Percentiles rank a stretch among this genome's conserved stretches.
These are phyloP conservation scores for Oreochromis tanganicae DNA, from an alignment of 2,113 vertebrate species.

Conservation along the genomic window DNA sequence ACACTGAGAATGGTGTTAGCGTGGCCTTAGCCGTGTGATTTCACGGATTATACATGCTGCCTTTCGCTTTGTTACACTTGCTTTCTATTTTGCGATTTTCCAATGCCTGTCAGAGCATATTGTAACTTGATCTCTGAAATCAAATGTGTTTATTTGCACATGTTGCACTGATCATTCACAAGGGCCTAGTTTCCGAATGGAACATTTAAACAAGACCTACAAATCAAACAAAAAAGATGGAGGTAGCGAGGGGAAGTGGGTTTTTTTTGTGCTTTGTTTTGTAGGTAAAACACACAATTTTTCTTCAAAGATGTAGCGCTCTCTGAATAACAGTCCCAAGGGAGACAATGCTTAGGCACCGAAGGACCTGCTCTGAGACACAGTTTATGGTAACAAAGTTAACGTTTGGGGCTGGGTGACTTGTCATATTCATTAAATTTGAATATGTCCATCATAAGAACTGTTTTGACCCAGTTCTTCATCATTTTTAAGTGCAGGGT, in stretches of 20 bases:
- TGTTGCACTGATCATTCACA: neutral
- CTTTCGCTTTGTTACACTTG: neutral
- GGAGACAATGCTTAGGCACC: accelerated
- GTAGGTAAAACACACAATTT: neutral
- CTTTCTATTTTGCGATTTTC: neutral
- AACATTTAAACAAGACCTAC: neutral
- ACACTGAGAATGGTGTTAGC: neutral
- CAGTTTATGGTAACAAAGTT: neutral
- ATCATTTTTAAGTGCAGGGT: neutral
- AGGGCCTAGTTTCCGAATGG: accelerated
- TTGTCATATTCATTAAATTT: neutral
- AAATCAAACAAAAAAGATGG: neutral
- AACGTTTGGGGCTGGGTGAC: neutral
- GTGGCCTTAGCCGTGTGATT: neutral
- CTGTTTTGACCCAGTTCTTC: neutral
- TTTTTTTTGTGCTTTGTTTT: neutral
- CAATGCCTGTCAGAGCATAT: neutral
- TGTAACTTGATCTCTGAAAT: neutral
- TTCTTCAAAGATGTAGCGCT: neutral
- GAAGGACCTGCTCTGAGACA: neutral
- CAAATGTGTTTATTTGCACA: neutral
- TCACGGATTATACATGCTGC: neutral
- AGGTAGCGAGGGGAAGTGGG: accelerated
- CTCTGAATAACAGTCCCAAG: neutral
- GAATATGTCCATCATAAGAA: neutral